Evolutionary conservation across 1,140 invertebrate genomes (phyloP).

Genomic region (Campoletis sonorensis): DNA sequence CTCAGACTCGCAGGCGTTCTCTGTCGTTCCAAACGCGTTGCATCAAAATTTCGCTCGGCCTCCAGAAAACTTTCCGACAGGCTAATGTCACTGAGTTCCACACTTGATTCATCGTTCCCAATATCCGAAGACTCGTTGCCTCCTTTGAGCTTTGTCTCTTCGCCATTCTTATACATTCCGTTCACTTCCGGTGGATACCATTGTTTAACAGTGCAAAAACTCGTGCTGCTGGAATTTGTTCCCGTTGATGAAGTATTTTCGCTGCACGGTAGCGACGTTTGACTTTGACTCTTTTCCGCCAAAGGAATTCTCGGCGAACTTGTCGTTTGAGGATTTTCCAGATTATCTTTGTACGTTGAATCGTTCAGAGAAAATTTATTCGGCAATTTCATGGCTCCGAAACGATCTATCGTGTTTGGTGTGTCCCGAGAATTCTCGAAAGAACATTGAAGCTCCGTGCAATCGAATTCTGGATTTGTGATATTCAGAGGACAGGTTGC

Average conservation of each 20-base stretch:
- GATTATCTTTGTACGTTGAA: conserved; percentile 51
- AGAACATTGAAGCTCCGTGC: not conserved
- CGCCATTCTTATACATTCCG: conserved; percentile 41
- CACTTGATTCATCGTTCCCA: not conserved
- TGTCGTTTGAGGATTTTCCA: conserved; percentile 51
- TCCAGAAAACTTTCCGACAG: conserved; percentile 1
- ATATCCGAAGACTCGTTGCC: conserved; percentile 30
- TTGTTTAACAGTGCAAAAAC: conserved; percentile 34
- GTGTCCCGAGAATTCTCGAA: conserved; percentile 1
- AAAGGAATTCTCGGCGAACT: conserved; percentile 54
- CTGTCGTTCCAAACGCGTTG: conserved; percentile 44
- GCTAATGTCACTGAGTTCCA: conserved; percentile 17
- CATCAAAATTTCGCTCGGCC: not conserved
- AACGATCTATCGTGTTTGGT: not conserved
- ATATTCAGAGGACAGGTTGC: conserved; percentile 31
- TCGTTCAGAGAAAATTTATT: conserved; percentile 47
- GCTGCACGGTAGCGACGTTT: conserved; percentile 17
- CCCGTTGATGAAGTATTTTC: conserved; percentile 8
- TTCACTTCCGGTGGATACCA: conserved; percentile 35
- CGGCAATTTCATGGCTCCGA: not conserved
- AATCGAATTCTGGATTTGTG: conserved; percentile 42
- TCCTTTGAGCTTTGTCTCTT: conserved; percentile 24
- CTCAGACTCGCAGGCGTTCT: conserved; percentile 26
- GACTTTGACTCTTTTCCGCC: not conserved
- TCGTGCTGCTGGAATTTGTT: conserved; percentile 6